These are phyloP conservation scores for Vannuccia rotundouncinata DNA, from an alignment of 2,888 invertebrate genomes.

Conservation along the genomic window DNA sequence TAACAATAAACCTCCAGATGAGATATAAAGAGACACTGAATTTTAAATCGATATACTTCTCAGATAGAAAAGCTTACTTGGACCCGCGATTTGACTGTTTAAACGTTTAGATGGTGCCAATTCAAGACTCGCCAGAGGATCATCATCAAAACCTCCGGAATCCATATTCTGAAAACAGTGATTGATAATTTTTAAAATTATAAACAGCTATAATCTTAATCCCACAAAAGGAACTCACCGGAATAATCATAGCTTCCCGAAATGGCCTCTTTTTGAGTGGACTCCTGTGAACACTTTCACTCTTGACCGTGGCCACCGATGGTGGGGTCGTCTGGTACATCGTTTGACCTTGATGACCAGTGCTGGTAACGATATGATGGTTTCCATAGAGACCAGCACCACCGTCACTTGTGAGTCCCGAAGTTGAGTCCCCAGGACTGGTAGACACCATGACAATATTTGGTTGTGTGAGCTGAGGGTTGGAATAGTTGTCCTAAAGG, in stretches of 20 bases:
- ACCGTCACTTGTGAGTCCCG: too few species aligned
- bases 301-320: background rate
- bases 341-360: background rate
- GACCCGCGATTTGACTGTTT: background rate
- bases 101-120: background rate
- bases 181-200: background rate
- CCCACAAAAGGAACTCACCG: background rate
- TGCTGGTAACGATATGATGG: too few species aligned
- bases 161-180: background rate
- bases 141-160: background rate
- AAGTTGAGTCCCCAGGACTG: background rate
- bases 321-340: background rate
- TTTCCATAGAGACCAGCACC: too few species aligned
- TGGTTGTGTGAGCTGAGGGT: background rate
- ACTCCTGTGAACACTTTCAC: conserved; percentile 45
- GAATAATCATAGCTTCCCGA: background rate
- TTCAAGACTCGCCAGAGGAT: background rate
- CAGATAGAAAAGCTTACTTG: too few species aligned
- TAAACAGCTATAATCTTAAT: background rate
- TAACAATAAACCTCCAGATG: too few species aligned
- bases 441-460: background rate
- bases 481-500: background rate
- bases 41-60: too few species aligned
- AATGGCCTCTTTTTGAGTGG: conserved; percentile 52
- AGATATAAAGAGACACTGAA: too few species aligned